These are phyloP conservation scores for Hyles lineata DNA, from an alignment of 2,888 invertebrate species.

Conservation along the genomic window DNA sequence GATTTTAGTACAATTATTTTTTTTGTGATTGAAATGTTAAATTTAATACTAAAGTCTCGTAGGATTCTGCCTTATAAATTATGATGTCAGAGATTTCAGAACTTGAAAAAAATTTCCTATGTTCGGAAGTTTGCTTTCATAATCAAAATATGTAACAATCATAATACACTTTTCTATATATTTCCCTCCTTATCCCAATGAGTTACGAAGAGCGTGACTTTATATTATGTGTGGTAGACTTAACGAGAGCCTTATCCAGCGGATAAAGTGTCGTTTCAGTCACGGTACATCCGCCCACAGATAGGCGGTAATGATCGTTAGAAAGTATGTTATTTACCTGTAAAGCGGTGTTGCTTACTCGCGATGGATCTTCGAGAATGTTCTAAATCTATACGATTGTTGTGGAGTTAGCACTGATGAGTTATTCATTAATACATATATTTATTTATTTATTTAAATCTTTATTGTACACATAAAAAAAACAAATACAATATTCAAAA, in stretches of 20 bases:
- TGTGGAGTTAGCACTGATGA: background rate
- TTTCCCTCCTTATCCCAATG: background rate
- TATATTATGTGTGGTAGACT: background rate
- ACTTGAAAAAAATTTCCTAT: too few species aligned
- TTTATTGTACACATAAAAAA: too few species aligned
- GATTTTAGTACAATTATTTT: too few species aligned
- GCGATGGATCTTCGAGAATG: background rate
- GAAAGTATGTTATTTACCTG: conserved; percentile 11
- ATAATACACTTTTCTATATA: background rate
- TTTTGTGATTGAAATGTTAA: too few species aligned
- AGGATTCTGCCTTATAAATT: too few species aligned
- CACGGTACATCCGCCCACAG: conserved; percentile 12
- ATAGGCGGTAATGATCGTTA: conserved; percentile 23
- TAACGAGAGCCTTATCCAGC: conserved; percentile 3
- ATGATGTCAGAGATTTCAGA: too few species aligned
- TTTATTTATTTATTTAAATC: too few species aligned
- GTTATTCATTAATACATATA: too few species aligned
- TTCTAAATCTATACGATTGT: background rate
- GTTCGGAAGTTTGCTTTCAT: too few species aligned
- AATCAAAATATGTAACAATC: too few species aligned
- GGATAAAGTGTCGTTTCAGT: conserved; percentile 19
- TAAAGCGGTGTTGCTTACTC: background rate
- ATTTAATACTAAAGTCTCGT: too few species aligned
- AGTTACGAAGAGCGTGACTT: background rate
- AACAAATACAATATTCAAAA: too few species aligned